A percentile compares a stretch with the other conserved stretches of the same genome.
Conservation (phyloP, 2,888 invertebrate species). For the Plutella xylostella region DNA sequence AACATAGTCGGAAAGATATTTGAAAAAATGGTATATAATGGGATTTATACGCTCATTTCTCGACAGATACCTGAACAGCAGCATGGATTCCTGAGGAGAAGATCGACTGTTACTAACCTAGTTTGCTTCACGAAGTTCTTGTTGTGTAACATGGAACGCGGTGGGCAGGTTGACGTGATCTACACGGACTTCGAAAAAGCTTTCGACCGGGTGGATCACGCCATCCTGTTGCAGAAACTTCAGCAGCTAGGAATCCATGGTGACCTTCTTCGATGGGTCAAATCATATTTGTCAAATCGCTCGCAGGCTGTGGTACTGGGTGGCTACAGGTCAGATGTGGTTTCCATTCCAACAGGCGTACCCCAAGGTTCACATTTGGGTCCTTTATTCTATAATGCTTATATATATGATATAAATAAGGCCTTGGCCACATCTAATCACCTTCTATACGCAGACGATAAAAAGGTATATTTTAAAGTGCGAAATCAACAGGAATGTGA, state of each 20-base stretch:
- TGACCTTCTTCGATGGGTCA: slow-evolving; percentile 2
- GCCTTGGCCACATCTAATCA: too few relatives aligned
- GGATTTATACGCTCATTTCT: neutral
- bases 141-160: neutral
- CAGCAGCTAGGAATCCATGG: neutral
- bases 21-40: neutral
- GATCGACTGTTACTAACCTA: neutral
- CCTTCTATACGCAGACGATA: neutral
- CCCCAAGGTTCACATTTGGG: slow-evolving; percentile 21
- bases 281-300: slow-evolving; percentile 12
- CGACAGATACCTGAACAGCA: slow-evolving; percentile 41
- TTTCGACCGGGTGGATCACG: slow-evolving; percentile 16
- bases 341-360: slow-evolving; percentile 16
- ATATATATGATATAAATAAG: slow-evolving; percentile 16
- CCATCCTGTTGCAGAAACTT: neutral
- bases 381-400: slow-evolving; percentile 17
- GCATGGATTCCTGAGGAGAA: neutral
- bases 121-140: too few relatives aligned
- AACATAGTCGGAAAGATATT: neutral
- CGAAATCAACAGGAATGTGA: neutral
- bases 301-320: slow-evolving; percentile 14
- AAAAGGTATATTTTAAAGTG: neutral
- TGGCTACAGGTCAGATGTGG: slow-evolving; percentile 13
- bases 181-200: slow-evolving; percentile 6
- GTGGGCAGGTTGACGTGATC: slow-evolving; percentile 3